A percentile compares a stretch with the other conserved stretches of the same genome.
phyloP scores from a whole-genome alignment of 2,797 vertebrate species.

The Pempheris klunzingeri region DNA sequence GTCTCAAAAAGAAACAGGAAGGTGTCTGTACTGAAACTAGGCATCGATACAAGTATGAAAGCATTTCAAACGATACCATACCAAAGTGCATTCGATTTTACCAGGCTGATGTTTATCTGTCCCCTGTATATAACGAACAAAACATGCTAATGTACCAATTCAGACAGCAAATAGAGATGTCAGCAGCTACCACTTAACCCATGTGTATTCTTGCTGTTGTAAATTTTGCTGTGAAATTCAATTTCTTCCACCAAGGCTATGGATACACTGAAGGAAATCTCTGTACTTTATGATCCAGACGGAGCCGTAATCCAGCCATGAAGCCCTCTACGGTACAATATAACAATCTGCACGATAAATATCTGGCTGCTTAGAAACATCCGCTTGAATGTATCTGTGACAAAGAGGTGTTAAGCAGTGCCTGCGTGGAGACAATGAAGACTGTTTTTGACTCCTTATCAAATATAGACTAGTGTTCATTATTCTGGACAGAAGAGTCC shows the following conservation, averaged over 20 bases:
- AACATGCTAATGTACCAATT: conserved; percentile 31
- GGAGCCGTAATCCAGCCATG: conserved; percentile 66
- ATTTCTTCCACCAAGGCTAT: conserved; percentile 63
- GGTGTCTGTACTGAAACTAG: background rate
- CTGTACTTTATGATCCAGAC: conserved; percentile 68
- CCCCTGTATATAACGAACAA: conserved; percentile 16
- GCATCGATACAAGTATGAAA: background rate
- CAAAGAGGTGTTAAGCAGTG: conserved; percentile 41
- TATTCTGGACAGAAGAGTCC: conserved; percentile 3
- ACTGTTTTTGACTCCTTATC: conserved; percentile 13
- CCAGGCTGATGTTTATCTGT: background rate
- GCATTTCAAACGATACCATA: background rate
- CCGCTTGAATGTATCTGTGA: conserved; percentile 55
- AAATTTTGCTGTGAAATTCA: conserved; percentile 75
- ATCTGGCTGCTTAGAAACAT: conserved; percentile 71
- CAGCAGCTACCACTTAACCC: conserved; percentile 62
- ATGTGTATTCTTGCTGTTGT: conserved; percentile 53
- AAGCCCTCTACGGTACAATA: conserved; percentile 72
- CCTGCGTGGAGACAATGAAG: conserved; percentile 13
- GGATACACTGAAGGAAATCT: conserved; percentile 66
- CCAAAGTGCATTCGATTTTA: background rate
- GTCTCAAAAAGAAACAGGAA: background rate
- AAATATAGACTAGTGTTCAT: conserved; percentile 16
- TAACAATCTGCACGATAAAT: conserved; percentile 76
- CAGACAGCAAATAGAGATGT: conserved; percentile 62